These are phyloP conservation scores for Drosophila birchii DNA, from an alignment of 2,888 invertebrate genomes.

Conservation along the genomic window DNA sequence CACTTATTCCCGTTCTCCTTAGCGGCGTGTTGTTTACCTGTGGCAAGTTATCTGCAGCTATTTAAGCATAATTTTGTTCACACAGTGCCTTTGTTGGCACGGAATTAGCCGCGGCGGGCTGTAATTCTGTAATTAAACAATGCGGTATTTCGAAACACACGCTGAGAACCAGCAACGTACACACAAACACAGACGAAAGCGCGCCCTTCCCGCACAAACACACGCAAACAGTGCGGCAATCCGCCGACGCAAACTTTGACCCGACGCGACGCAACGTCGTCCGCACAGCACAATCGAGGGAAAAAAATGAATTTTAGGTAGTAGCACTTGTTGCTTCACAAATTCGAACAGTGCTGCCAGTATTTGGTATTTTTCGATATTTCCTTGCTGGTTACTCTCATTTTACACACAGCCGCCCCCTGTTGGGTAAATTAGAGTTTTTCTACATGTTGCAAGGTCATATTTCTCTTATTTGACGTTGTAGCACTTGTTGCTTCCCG, in stretches of 20 bases:
- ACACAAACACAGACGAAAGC: conserved; percentile 46
- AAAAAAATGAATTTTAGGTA: not conserved
- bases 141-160: conserved; percentile 62
- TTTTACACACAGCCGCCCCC: too few relatives aligned
- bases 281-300: conserved; percentile 7
- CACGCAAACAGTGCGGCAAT: conserved; percentile 63
- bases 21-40: conserved; percentile 31
- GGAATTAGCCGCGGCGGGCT: conserved; percentile 43
- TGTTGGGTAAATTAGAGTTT: too few relatives aligned
- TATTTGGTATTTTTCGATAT: too few relatives aligned
- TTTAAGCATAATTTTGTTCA: conserved; percentile 37
- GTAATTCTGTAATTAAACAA: conserved; percentile 44
- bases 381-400: too few relatives aligned
- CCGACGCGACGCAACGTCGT: conserved; percentile 36
- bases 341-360: too few relatives aligned
- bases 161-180: conserved; percentile 38
- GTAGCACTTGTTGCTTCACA: too few relatives aligned
- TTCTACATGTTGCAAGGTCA: too few relatives aligned
- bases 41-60: conserved; percentile 11
- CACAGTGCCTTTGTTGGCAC: conserved; percentile 41
- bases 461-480: too few relatives aligned
- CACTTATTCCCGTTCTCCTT: conserved; percentile 26
- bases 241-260: conserved; percentile 63
- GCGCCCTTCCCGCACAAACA: conserved; percentile 45
- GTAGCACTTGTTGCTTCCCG: too few relatives aligned